Percentiles rank a stretch among this genome's conserved stretches.
These are phyloP conservation scores for Calephelis nemesis DNA, from an alignment of 1,140 invertebrate genomes.

Conservation along the genomic window DNA sequence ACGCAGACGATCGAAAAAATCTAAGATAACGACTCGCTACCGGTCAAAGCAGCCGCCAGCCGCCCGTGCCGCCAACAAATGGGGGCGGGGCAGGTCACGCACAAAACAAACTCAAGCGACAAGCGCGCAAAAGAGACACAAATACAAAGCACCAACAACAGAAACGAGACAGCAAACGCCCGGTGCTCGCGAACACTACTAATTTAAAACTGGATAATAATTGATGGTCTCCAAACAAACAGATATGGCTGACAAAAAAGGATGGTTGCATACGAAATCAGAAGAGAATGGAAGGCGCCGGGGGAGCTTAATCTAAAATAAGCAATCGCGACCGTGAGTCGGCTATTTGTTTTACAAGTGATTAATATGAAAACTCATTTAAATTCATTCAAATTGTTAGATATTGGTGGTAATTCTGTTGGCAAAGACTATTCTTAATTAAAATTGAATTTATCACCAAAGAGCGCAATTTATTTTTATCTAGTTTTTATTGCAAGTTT, in stretches of 20 bases:
- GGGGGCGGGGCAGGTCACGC: constrained; percentile 71
- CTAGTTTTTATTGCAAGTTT: too few relatives aligned
- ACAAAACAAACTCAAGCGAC: constrained; percentile 71
- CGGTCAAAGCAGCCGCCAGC: constrained; percentile 63
- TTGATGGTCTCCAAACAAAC: constrained; percentile 76
- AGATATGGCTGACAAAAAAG: constrained; percentile 72
- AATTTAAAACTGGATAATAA: constrained; percentile 76
- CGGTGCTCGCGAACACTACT: constrained; percentile 54
- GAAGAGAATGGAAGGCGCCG: constrained; percentile 57
- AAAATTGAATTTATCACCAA: too few relatives aligned
- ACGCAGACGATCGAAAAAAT: constrained; percentile 59
- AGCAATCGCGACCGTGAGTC: constrained; percentile 45
- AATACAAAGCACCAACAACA: constrained; percentile 29
- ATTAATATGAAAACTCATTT: constrained; percentile 58
- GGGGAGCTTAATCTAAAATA: constrained; percentile 59
- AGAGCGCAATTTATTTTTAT: too few relatives aligned
- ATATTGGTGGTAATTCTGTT: constrained; percentile 35
- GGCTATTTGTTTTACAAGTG: constrained; percentile 49
- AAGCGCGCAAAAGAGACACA: constrained; percentile 51
- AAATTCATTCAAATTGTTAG: constrained; percentile 43
- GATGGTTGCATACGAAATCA: constrained; percentile 63
- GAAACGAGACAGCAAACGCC: constrained; percentile 47
- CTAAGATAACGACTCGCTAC: constrained; percentile 69
- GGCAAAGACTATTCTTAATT: too few relatives aligned
- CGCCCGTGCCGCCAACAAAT: constrained; percentile 48